These are phyloP conservation scores for Stictocephala bisonia DNA, from an alignment of 2,888 invertebrate genomes.

Conservation along the genomic window DNA sequence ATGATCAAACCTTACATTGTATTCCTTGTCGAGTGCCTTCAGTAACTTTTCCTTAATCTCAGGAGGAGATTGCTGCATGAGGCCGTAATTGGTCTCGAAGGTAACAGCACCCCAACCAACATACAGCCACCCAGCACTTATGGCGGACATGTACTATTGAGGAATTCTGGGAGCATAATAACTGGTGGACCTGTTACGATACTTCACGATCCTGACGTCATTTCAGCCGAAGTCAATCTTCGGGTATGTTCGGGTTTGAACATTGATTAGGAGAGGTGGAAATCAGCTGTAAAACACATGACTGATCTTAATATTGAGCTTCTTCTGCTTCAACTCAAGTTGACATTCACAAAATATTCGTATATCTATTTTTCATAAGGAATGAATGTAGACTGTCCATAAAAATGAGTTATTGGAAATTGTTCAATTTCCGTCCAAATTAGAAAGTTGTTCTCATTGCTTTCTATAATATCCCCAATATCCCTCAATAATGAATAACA, in stretches of 20 bases:
- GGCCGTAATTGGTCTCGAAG: conserved; percentile 66
- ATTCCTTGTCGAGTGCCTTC: conserved; percentile 95
- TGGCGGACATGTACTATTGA: conserved; percentile 66
- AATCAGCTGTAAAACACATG: conserved; percentile 34
- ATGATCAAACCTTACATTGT: conserved; percentile 85
- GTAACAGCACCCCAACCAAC: conserved; percentile 65
- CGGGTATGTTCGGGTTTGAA: conserved; percentile 49
- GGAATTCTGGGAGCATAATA: conserved; percentile 62
- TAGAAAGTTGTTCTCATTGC: too few relatives aligned
- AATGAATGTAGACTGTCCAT: too few relatives aligned
- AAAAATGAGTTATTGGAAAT: too few relatives aligned
- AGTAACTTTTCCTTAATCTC: conserved; percentile 96
- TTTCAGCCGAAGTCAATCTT: conserved; percentile 48
- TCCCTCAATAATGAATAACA: too few relatives aligned
- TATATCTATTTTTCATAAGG: too few relatives aligned
- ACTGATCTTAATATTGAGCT: too few relatives aligned
- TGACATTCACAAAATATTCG: too few relatives aligned
- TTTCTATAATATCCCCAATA: too few relatives aligned
- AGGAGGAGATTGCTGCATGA: conserved; percentile 70
- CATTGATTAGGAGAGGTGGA: conserved; percentile 47
- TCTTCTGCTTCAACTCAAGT: too few relatives aligned
- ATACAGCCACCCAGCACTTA: conserved; percentile 65
- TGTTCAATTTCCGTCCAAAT: too few relatives aligned
- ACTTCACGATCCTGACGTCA: conserved; percentile 58
- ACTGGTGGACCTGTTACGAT: conserved; percentile 55